phyloP scores from a whole-genome alignment of 2,888 invertebrate species.

The Eupeodes luniger region DNA sequence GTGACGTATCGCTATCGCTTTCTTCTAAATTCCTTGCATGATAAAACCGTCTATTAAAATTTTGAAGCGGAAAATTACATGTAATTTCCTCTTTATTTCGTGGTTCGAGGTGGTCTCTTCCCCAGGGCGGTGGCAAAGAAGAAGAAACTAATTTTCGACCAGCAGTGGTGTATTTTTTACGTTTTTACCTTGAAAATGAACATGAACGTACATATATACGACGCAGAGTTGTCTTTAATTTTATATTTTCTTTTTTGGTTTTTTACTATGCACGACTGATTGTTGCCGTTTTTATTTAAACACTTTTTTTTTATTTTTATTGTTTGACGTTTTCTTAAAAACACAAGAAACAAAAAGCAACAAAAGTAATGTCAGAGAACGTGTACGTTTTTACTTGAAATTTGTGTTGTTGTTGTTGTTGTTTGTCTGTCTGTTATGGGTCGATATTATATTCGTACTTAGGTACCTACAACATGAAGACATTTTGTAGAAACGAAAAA shows the following conservation, averaged over 20 bases:
- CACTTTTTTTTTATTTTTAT: constrained; percentile 54
- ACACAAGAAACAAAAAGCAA: not conserved
- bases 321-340: constrained; percentile 47
- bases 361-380: constrained; percentile 39
- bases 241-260: not conserved
- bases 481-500: constrained; percentile 26
- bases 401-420: constrained; percentile 22
- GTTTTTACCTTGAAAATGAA: constrained; percentile 55
- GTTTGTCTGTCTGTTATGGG: not conserved
- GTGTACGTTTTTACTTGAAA: constrained; percentile 46
- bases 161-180: constrained; percentile 32
- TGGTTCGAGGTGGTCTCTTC: constrained; percentile 16
- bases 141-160: constrained; percentile 36
- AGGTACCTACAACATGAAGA: not conserved
- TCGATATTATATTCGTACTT: not conserved
- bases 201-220: not conserved
- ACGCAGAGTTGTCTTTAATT: constrained; percentile 9
- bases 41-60: constrained; percentile 71
- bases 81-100: constrained; percentile 61
- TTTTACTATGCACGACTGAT: constrained; percentile 65
- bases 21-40: constrained; percentile 64
- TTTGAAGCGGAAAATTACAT: constrained; percentile 75
- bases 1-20: constrained; percentile 47
- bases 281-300: constrained; percentile 68
- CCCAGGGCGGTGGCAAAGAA: not conserved